phyloP scores from a whole-genome alignment of 2,113 vertebrate species.

The Xenotilapia caudafasciata region DNA sequence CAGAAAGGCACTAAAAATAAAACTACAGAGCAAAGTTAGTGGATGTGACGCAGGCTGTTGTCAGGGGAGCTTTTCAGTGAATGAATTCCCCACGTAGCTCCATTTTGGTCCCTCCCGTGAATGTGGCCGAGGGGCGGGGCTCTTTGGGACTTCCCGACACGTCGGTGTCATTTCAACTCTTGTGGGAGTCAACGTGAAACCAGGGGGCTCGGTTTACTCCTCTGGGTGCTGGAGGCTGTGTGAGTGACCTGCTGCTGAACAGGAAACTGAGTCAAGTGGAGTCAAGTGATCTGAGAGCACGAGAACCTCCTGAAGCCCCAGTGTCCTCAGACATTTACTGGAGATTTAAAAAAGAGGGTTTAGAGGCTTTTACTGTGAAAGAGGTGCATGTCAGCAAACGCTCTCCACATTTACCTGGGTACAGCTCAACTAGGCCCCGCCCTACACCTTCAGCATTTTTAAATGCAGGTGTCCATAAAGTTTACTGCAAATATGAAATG shows the following conservation, averaged over 20 bases:
- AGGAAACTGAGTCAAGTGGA: background rate
- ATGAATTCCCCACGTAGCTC: background rate
- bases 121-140: rapidly evolving
- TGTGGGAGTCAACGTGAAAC: background rate
- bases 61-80: background rate
- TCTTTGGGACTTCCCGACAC: background rate
- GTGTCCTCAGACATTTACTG: background rate
- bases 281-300: background rate
- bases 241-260: background rate
- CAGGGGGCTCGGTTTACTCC: background rate
- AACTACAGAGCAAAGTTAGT: background rate
- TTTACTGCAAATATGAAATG: background rate
- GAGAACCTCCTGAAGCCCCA: background rate
- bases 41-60: background rate
- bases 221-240: background rate
- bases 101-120: background rate
- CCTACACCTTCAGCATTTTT: background rate
- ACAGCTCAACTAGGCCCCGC: background rate
- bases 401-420: background rate
- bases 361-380: background rate
- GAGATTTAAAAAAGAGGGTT: rapidly evolving
- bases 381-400: background rate
- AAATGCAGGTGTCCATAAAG: background rate
- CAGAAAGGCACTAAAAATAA: background rate
- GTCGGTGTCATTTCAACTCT: background rate